phyloP scores from a whole-genome alignment of 2,888 invertebrate genomes.

The Lycia hirtaria region DNA sequence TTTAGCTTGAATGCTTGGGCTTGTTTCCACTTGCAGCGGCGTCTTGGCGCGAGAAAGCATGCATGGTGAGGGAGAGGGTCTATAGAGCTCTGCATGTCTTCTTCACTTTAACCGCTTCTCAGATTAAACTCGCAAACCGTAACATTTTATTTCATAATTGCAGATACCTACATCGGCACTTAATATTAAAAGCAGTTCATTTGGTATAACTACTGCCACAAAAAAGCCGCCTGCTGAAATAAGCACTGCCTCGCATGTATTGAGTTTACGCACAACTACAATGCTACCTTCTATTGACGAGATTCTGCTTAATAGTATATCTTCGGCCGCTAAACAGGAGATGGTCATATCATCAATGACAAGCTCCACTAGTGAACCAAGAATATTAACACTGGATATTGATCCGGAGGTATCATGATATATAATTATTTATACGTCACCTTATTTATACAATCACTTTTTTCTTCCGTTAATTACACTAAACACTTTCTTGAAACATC shows the following conservation, averaged over 20 bases:
- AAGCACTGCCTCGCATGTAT: constrained; percentile 85
- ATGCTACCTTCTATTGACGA: constrained; percentile 86
- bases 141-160: constrained; percentile 82
- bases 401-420: constrained; percentile 86
- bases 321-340: constrained; percentile 86
- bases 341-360: constrained; percentile 82
- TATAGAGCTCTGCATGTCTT: constrained; percentile 68
- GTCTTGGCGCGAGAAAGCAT: constrained; percentile 52
- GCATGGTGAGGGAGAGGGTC: constrained; percentile 48
- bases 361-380: constrained; percentile 82
- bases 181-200: constrained; percentile 82
- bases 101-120: constrained; percentile 63
- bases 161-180: constrained; percentile 83
- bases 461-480: constrained; percentile 35
- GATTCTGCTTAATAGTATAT: constrained; percentile 86
- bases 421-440: constrained; percentile 45
- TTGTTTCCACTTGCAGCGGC: constrained; percentile 62
- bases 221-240: constrained; percentile 77
- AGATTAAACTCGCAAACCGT: constrained; percentile 65
- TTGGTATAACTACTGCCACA: constrained; percentile 78
- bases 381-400: constrained; percentile 86
- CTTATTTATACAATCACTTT: constrained; percentile 33
- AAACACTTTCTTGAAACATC: constrained; percentile 33
- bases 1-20: constrained; percentile 80
- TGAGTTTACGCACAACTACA: constrained; percentile 84